Conservation (phyloP, 37 sponge, comb jelly and placozoan species). For the Dysidea cf. avara region DNA sequence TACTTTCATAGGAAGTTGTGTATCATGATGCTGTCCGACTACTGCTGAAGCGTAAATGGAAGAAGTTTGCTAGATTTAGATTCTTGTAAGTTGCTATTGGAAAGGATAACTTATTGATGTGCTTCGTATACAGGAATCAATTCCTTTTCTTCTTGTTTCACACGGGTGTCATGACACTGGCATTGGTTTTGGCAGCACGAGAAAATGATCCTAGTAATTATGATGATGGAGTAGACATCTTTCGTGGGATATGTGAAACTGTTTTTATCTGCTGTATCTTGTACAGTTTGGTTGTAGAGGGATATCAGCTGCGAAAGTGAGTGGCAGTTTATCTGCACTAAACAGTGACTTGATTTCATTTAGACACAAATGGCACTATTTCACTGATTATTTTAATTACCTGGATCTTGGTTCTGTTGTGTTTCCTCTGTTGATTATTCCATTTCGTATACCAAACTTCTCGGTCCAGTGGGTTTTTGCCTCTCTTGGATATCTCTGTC, state of each 20-base stretch:
- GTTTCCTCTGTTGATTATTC: constrained; percentile 27
- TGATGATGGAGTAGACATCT: constrained; percentile 6
- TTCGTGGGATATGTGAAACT: constrained; percentile 21
- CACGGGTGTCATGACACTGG: constrained; percentile 14
- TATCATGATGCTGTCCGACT: constrained; percentile 74
- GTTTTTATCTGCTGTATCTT: not conserved
- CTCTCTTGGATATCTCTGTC: constrained; percentile 5
- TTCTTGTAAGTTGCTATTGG: constrained; percentile 26
- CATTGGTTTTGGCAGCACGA: constrained; percentile 16
- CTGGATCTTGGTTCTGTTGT: constrained; percentile 11
- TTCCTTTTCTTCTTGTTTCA: constrained; percentile 1
- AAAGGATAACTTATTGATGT: not conserved
- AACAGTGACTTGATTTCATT: not conserved
- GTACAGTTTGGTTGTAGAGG: constrained; percentile 7
- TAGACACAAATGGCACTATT: constrained; percentile 12
- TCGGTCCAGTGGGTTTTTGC: constrained; percentile 28
- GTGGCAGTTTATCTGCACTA: not conserved
- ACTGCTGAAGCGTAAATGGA: constrained; percentile 66
- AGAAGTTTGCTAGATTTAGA: constrained; percentile 48
- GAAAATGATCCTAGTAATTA: constrained; percentile 9
- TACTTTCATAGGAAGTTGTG: constrained; percentile 52
- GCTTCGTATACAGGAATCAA: constrained; percentile 22
- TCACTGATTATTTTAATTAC: constrained; percentile 5
- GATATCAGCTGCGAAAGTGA: constrained; percentile 16
- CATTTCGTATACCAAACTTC: constrained; percentile 11